Percentiles rank a stretch among this genome's conserved stretches.
Conservation (phyloP, 2,888 invertebrate genomes). For the Tolmerus cingulatus region DNA sequence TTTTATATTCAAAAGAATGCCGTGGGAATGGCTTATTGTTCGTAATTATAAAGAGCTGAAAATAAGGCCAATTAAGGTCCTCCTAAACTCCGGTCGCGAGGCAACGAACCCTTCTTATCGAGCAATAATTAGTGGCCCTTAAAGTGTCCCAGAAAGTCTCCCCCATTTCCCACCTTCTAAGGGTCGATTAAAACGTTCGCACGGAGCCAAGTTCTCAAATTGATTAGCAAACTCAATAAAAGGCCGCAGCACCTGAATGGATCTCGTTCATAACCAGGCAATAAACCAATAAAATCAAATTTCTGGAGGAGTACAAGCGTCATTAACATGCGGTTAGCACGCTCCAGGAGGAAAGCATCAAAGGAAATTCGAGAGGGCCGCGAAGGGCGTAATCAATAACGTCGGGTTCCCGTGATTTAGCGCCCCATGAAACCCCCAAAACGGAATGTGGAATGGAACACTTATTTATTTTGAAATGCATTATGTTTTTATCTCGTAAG, state of each 20-base stretch:
- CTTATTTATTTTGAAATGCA: not conserved
- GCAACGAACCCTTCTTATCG: not conserved
- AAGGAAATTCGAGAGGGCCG: not conserved
- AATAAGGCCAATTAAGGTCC: not conserved
- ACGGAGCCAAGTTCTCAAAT: not conserved
- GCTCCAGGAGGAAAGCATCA: not conserved
- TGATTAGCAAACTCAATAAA: not conserved
- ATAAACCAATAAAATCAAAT: not conserved
- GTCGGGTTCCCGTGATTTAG: not conserved
- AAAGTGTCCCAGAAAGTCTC: not conserved
- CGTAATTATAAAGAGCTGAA: not conserved
- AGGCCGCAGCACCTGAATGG: not conserved
- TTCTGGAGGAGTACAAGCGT: not conserved
- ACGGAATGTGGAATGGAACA: not conserved
- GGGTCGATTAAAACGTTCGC: not conserved
- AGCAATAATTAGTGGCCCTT: not conserved
- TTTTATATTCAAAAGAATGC: not conserved
- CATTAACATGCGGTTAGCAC: not conserved
- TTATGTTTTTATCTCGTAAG: conserved; percentile 12
- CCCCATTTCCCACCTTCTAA: not conserved
- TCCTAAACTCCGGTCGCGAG: not conserved
- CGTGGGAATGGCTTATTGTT: not conserved
- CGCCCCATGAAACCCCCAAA: not conserved
- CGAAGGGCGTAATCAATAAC: not conserved
- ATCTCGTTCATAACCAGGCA: not conserved